Evolutionary conservation across 2,888 invertebrate genomes (phyloP), one percentile per base, ranked within the genome.

Genomic region (Tenthredo mesomela): DNA sequence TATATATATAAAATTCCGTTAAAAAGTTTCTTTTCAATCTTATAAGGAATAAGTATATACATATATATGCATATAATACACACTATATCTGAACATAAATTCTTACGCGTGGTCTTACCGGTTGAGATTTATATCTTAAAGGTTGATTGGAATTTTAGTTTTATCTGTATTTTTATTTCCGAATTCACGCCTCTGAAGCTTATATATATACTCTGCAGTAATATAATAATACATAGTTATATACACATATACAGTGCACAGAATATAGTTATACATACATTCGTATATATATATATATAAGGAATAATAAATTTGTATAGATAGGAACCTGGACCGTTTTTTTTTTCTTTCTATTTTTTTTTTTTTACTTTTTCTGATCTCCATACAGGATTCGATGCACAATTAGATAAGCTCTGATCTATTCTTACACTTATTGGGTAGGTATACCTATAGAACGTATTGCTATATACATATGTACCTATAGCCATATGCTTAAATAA

Each of bases 351-450:
- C 12, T 25, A 2, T 25, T 61, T 10, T 21, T 3, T 40, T n/a
- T n/a, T 37, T 71, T 40, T 18, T 18, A 37, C 40, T n/a, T 37
- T n/a, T 33, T 71, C 70, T 21, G 37, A 40, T 71, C 18, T 71
- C 33, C 70, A n/a, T 40, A 40, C 40, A 71, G 37, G 40, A 71
- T 71, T 71, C 70, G 70, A 71, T 71, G 70, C 37, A 71, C 70
- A 71, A 71, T 71, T 71, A 71, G 70, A 71, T 71, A 71, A 40
- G 70, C 37, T 15, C 37, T n/a, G 67, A 65, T 70, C 29, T 37
- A 70, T 65, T 29, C 65, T 25, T 65, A 65, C 21, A 70, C 37
- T 18, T 71, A 37, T 40, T 37, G 37, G 37, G 37, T 37, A 37
- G 37, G 37, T 37, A 33, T 33, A 37, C 0, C 1, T 70, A 37